Conservation (phyloP, 2,888 invertebrate genomes). For the Hemistola chrysoprasaria region DNA sequence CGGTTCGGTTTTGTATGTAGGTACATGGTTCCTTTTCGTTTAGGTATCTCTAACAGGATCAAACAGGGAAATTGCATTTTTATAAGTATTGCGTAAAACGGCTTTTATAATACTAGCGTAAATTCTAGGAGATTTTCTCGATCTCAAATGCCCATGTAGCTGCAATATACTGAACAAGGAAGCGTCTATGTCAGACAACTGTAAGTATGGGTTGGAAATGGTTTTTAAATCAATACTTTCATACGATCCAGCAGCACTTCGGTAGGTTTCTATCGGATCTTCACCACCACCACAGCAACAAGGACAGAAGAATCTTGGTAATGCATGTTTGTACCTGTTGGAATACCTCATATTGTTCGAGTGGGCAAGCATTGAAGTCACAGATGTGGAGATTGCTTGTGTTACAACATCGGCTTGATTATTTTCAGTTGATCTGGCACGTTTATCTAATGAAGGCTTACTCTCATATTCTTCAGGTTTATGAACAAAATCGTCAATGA, state of each 20-base stretch:
- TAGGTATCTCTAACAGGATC: constrained; percentile 28
- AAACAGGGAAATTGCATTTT: constrained; percentile 40
- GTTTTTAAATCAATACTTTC: constrained; percentile 54
- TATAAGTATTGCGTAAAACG: constrained; percentile 49
- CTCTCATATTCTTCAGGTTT: constrained; percentile 6
- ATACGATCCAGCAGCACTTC: constrained; percentile 46
- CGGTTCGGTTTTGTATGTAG: too few relatives aligned
- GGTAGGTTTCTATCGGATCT: constrained; percentile 37
- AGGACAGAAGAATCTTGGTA: constrained; percentile 54
- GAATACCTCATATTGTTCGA: constrained; percentile 15
- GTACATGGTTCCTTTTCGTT: too few relatives aligned
- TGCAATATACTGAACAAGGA: constrained; percentile 60
- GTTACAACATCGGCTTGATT: constrained; percentile 24
- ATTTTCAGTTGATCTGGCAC: constrained; percentile 8
- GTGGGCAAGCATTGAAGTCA: constrained; percentile 32
- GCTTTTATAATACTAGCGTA: constrained; percentile 45
- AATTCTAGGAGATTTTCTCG: constrained; percentile 38
- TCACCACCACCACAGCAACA: constrained; percentile 56
- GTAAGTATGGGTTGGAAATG: constrained; percentile 32
- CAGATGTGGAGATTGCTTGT: constrained; percentile 39
- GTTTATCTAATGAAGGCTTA: background rate
- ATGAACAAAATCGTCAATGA: constrained; percentile 1
- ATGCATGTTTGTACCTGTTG: constrained; percentile 34
- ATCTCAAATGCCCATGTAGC: constrained; percentile 40
- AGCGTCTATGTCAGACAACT: constrained; percentile 47